phyloP scores from a whole-genome alignment of 1,140 invertebrate genomes.

The Maconellicoccus hirsutus region DNA sequence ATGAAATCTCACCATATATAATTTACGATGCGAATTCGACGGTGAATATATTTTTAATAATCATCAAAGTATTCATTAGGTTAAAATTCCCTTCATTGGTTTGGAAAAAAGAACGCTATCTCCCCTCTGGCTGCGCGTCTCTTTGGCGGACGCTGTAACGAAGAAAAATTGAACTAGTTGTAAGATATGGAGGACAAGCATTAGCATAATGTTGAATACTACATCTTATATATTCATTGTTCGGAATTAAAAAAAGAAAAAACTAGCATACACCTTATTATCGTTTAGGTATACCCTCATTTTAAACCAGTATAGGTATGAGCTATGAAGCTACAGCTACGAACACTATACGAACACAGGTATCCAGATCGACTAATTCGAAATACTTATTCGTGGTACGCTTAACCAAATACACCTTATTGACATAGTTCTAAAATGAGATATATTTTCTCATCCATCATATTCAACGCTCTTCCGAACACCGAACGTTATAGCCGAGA shows the following conservation, averaged over 20 bases:
- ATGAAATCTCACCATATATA: too few relatives aligned
- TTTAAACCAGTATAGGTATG: not conserved
- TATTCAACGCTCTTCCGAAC: not conserved
- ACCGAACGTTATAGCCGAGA: too few relatives aligned
- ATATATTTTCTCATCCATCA: not conserved
- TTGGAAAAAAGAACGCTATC: too few relatives aligned
- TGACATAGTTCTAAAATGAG: not conserved
- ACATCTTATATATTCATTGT: not conserved
- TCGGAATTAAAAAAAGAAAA: not conserved
- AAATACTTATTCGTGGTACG: not conserved
- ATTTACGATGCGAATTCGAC: too few relatives aligned
- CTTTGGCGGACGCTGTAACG: too few relatives aligned
- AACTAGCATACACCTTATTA: not conserved
- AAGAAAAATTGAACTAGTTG: not conserved
- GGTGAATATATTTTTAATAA: too few relatives aligned
- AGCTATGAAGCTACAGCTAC: not conserved
- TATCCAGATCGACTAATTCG: not conserved
- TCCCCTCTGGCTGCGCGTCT: too few relatives aligned
- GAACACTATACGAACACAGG: not conserved
- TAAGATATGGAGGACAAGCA: not conserved
- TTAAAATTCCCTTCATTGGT: too few relatives aligned
- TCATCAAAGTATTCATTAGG: too few relatives aligned
- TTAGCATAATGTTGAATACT: not conserved
- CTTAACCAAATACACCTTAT: not conserved
- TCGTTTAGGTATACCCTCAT: not conserved